Conservation (phyloP, 2,888 invertebrate genomes). For the Cataglyphis rosenhaueri region DNA sequence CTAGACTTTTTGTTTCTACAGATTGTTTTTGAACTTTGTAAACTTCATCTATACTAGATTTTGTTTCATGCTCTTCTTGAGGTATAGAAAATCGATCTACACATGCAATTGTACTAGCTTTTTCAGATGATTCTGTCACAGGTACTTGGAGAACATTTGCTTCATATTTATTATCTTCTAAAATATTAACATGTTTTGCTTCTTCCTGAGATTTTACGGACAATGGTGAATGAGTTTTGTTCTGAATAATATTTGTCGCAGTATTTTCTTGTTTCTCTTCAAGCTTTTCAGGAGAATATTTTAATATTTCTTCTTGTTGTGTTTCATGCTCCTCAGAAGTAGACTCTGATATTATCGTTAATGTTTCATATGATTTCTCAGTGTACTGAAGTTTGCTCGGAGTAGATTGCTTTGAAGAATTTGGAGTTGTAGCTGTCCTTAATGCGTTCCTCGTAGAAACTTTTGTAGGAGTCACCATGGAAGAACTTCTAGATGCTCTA, state of each 20-base stretch:
- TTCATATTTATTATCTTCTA: conserved; percentile 6
- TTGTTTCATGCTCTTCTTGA: background rate
- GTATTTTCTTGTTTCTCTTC: conserved; percentile 50
- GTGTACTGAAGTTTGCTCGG: conserved; percentile 66
- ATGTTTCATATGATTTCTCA: conserved; percentile 61
- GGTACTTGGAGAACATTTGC: conserved; percentile 33
- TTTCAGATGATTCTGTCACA: conserved; percentile 49
- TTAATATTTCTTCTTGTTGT: conserved; percentile 34
- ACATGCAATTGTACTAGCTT: conserved; percentile 30
- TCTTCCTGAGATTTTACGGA: conserved; percentile 31
- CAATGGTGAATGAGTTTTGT: conserved; percentile 15
- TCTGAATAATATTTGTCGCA: conserved; percentile 12
- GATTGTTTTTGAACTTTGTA: background rate
- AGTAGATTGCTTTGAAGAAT: conserved; percentile 60
- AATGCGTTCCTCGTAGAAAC: conserved; percentile 66
- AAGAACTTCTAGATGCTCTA: conserved; percentile 77
- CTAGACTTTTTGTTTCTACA: background rate
- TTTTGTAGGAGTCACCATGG: conserved; percentile 71
- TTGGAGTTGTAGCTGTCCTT: conserved; percentile 67
- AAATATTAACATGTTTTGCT: background rate
- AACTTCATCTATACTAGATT: conserved; percentile 21
- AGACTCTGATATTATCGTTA: conserved; percentile 60
- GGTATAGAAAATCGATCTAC: conserved; percentile 42
- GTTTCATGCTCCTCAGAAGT: conserved; percentile 43
- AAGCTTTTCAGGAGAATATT: conserved; percentile 26